A percentile compares a stretch with the other conserved stretches of the same genome.
Evolutionary conservation across 1,140 invertebrate genomes (phyloP).

Genomic region (Nylanderia fulva): DNA sequence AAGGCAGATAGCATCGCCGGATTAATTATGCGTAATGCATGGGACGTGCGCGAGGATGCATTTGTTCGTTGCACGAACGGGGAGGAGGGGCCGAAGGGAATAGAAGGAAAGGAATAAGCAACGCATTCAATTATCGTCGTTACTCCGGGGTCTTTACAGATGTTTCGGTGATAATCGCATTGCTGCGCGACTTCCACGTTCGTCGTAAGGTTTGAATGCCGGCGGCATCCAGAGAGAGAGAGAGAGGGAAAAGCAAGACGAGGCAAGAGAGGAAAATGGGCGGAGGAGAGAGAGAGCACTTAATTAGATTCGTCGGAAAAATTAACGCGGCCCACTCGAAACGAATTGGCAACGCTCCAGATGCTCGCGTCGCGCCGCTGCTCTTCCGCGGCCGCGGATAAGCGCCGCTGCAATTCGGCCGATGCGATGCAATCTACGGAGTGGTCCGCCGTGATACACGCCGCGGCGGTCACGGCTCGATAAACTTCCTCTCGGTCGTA

Average conservation of each 20-base stretch:
- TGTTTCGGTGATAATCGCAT: slow-evolving; percentile 78
- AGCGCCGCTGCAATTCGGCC: slow-evolving; percentile 11
- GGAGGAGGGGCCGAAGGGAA: not conserved
- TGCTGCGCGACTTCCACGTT: slow-evolving; percentile 68
- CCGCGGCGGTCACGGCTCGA: slow-evolving; percentile 7
- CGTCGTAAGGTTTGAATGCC: slow-evolving; percentile 71
- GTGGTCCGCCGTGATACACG: slow-evolving; percentile 29
- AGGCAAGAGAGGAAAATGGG: not conserved
- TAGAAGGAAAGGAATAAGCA: slow-evolving; percentile 6
- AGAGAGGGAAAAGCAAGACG: not conserved
- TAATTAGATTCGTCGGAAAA: slow-evolving; percentile 70
- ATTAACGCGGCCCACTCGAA: slow-evolving; percentile 51
- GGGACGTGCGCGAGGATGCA: slow-evolving; percentile 47
- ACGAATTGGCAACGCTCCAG: slow-evolving; percentile 59
- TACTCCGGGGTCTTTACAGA: slow-evolving; percentile 70
- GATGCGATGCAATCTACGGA: slow-evolving; percentile 35
- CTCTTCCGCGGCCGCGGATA: slow-evolving; percentile 58
- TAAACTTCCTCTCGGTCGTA: slow-evolving; percentile 36
- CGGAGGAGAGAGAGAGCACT: slow-evolving; percentile 1
- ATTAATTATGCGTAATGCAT: slow-evolving; percentile 81
- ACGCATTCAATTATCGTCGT: slow-evolving; percentile 80
- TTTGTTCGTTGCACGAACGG: slow-evolving; percentile 15
- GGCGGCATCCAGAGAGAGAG: slow-evolving; percentile 58
- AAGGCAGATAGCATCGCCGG: slow-evolving; percentile 75
- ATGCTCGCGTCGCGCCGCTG: slow-evolving; percentile 59